Percentiles rank a stretch among this genome's conserved stretches.
Evolutionary conservation across 1,140 invertebrate genomes (phyloP).

Genomic region (Trachelipus rathkii): DNA sequence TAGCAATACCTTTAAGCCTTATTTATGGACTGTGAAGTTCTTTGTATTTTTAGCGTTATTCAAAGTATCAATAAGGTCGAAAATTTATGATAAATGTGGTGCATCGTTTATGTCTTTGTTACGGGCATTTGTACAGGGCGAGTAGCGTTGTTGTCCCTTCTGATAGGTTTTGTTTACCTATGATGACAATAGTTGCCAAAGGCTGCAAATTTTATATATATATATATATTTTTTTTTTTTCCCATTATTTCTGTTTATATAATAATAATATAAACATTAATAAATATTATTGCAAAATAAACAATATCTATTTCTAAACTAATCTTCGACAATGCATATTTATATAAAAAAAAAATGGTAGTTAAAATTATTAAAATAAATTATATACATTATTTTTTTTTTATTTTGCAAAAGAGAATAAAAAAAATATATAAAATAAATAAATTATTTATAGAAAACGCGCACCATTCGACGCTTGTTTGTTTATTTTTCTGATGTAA

Average conservation of each 20-base stretch:
- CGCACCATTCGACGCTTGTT: neutral
- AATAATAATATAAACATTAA: neutral
- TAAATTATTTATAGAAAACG: neutral
- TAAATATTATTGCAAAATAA: neutral
- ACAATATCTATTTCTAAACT: too few species aligned
- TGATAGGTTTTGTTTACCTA: slow-evolving; percentile 45
- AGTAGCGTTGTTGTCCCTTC: slow-evolving; percentile 44
- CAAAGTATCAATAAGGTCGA: slow-evolving; percentile 4
- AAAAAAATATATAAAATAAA: neutral
- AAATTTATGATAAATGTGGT: neutral
- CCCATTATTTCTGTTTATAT: neutral
- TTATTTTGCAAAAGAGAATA: neutral
- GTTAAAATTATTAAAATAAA: too few species aligned
- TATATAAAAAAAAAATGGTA: too few species aligned
- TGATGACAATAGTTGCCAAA: slow-evolving; percentile 38
- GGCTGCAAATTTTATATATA: slow-evolving; percentile 23
- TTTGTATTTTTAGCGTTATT: slow-evolving; percentile 27
- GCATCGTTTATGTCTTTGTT: slow-evolving; percentile 27
- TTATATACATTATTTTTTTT: too few species aligned
- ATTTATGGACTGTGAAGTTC: slow-evolving; percentile 26
- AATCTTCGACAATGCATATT: too few species aligned
- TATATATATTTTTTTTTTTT: slow-evolving; percentile 17
- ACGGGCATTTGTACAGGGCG: slow-evolving; percentile 37
- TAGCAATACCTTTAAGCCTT: slow-evolving; percentile 35
- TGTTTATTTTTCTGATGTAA: neutral